A percentile compares a stretch with the other conserved stretches of the same genome.
Evolutionary conservation across 1,140 invertebrate species (phyloP).

Genomic region (Conus ventricosus): DNA sequence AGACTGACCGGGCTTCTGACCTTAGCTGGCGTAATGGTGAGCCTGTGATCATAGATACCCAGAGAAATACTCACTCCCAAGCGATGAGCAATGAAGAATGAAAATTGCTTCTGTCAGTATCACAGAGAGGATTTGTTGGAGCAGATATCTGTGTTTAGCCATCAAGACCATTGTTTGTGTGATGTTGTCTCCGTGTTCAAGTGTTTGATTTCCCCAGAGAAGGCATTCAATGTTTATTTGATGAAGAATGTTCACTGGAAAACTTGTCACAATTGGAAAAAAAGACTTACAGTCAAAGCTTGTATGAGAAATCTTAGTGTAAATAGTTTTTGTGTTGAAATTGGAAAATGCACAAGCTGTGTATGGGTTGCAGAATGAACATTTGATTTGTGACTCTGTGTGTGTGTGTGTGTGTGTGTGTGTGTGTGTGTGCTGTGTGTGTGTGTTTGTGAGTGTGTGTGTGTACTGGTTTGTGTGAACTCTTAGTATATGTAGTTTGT

Average conservation of each 20-base stretch:
- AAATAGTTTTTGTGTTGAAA: too few relatives aligned
- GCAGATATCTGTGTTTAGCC: neutral
- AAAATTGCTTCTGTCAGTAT: neutral
- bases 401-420: too few relatives aligned
- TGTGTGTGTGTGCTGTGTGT: too few relatives aligned
- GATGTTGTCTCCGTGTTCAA: neutral
- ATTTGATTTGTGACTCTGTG: too few relatives aligned
- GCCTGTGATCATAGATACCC: neutral
- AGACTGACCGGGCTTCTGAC: neutral
- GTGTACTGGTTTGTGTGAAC: too few relatives aligned
- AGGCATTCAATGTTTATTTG: neutral
- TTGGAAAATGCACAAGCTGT: too few relatives aligned
- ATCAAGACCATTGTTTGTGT: neutral
- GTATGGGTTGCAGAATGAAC: too few relatives aligned
- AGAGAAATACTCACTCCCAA: neutral
- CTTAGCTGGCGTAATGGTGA: neutral
- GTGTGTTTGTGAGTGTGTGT: too few relatives aligned
- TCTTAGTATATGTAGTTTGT: too few relatives aligned
- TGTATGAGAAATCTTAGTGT: too few relatives aligned
- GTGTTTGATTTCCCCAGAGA: neutral
- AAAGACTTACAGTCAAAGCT: too few relatives aligned
- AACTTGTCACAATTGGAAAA: too few relatives aligned
- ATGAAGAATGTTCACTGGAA: neutral
- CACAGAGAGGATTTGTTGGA: neutral
- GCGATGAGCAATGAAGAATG: neutral